Base-by-base conservation (phyloP, 2,888 invertebrate species). In the Dasysyrphus albostriatus region DNA sequence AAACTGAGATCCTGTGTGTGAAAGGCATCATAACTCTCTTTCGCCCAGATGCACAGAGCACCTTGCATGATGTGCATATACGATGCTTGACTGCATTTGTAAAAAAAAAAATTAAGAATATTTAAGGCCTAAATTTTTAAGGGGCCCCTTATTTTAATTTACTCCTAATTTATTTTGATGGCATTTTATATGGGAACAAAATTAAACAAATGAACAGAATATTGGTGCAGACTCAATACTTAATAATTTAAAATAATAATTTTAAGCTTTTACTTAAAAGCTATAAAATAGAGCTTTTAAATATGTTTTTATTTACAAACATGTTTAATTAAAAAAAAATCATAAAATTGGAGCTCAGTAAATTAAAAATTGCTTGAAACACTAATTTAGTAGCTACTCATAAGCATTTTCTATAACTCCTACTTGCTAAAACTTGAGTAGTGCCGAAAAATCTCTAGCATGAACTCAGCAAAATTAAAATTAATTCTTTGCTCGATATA, bases 1-100 rank as follows among this genome's bases (percentile, higher is more conserved):
- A 87, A 87, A 87, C 87, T 87, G 78, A 87, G 87, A 87, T 83
- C 87, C 83, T 87, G 87, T 87, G 78, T 87, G 87, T 83, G 87
- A 87, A 85, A 87, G 87, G 87, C 74, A 87, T 87, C 87, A 87
- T 87, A 87, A 87, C 79, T 87, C 87, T 87, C 87, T 83, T 83
- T 87, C 87, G 75, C 87, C 73, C 75, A 87, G 54, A 87, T 87
- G 87, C 87, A 87, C 87, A 83, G 78, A 75, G 83, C 87, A 79
- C 78, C 87, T 87, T 79, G 79, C 65, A 70, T 49, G 69, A 14
- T 16, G 12, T 54, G 24, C 24, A 69, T 32, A 32, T 24, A n/a
- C 14, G 16, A 65, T 47, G 10, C 61, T 44, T 29, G 69, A 39
- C 51, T 34, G 51, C 10, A 54, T 69, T 54, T 29, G 47, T 12